These are phyloP conservation scores for Axea sp. DNA, from an alignment of 2,888 invertebrate species.

Conservation along the genomic window DNA sequence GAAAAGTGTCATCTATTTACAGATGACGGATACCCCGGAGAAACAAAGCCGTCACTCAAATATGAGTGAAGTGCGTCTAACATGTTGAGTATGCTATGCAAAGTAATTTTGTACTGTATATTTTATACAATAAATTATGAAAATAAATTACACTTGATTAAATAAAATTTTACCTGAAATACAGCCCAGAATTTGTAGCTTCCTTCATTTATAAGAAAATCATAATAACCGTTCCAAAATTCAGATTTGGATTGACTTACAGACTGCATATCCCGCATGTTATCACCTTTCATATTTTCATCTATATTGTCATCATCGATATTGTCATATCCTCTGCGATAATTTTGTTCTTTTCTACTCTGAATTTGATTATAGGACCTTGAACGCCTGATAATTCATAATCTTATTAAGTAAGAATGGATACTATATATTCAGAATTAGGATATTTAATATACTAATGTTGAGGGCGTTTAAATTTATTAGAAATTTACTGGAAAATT, in stretches of 20 bases:
- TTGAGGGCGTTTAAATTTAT: too few species aligned
- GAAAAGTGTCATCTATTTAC: too few species aligned
- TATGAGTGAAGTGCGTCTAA: too few species aligned
- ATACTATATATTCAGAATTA: too few species aligned
- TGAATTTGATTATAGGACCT: slow-evolving; percentile 68
- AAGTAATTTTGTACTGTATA: too few species aligned
- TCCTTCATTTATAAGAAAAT: slow-evolving; percentile 92
- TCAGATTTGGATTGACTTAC: slow-evolving; percentile 84
- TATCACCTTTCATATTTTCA: slow-evolving; percentile 78
- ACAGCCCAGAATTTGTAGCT: slow-evolving; percentile 94
- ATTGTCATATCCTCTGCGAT: slow-evolving; percentile 54
- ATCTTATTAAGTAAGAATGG: slow-evolving; percentile 9
- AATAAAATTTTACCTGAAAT: slow-evolving; percentile 90
- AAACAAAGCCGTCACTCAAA: too few species aligned
- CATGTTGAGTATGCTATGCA: too few species aligned
- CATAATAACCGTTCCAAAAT: slow-evolving; percentile 90
- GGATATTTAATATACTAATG: too few species aligned
- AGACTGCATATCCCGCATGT: slow-evolving; percentile 78
- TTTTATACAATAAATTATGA: too few species aligned
- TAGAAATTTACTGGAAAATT: too few species aligned
- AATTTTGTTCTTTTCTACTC: slow-evolving; percentile 49
- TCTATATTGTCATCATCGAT: slow-evolving; percentile 66
- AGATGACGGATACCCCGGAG: too few species aligned
- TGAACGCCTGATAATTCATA: slow-evolving; percentile 64
- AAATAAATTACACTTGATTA: too few species aligned